Percentiles rank a stretch among this genome's conserved stretches.
Evolutionary conservation across 1,140 invertebrate species (phyloP).

Genomic region (Pseudomyrmex dendroicus): DNA sequence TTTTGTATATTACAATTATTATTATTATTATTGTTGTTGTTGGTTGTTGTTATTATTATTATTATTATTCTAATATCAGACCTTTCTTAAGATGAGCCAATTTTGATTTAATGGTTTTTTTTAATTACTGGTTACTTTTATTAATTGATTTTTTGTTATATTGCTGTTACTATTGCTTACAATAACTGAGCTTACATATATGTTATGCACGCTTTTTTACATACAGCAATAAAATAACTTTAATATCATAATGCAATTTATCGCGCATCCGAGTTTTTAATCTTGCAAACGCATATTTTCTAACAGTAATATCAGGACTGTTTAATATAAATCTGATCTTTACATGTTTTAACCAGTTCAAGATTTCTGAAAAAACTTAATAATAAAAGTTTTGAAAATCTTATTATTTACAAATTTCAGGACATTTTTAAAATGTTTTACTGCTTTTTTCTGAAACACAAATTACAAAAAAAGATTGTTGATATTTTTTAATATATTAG

Average conservation of each 20-base stretch:
- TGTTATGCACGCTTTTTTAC: neutral
- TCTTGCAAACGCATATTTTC: neutral
- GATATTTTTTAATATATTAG: neutral
- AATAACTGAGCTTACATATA: conserved; percentile 8
- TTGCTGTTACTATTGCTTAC: conserved; percentile 38
- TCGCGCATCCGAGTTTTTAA: neutral
- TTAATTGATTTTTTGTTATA: conserved; percentile 12
- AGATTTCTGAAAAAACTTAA: conserved; percentile 20
- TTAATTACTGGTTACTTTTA: neutral
- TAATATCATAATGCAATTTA: neutral
- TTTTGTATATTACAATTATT: conserved; percentile 33
- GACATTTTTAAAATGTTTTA: neutral
- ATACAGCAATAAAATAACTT: neutral
- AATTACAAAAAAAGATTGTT: neutral
- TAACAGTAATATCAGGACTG: conserved; percentile 12
- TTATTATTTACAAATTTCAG: conserved; percentile 51
- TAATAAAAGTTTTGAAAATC: conserved; percentile 32
- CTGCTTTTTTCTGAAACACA: too few species aligned
- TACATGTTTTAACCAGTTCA: conserved; percentile 27
- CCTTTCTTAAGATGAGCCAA: conserved; percentile 5
- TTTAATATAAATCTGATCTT: conserved; percentile 25
- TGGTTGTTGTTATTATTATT: neutral
- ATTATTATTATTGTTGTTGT: conserved; percentile 52
- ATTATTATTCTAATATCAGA: conserved; percentile 55
- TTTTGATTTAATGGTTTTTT: conserved; percentile 47